Evolutionary conservation across 2,888 invertebrate genomes (phyloP), one percentile per base, ranked within the genome.

Genomic region (Terebella lapidaria): DNA sequence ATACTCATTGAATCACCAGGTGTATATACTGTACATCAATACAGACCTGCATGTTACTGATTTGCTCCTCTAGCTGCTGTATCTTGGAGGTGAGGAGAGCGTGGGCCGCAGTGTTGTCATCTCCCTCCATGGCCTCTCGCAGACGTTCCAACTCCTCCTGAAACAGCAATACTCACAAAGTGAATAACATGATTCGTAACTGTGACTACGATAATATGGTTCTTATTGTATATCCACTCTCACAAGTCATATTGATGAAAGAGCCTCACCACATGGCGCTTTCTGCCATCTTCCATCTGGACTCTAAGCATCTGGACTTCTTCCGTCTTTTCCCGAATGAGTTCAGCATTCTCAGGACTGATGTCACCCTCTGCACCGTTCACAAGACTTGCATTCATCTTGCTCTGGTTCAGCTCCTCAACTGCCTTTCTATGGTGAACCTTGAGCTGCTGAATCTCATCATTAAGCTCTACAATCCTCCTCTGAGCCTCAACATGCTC

Each of bases 1-100:
- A 10, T 35, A 10, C 10, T 15, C 42, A 15, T 10, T 35, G 42
- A 35, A 35, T 49, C 18, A 49, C 5, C 18, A 49, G 20, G 22
- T 10, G 49, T n/a, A 49, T 10, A 35, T 49, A 5, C 22, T 18
- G 42, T 35, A n/a, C 42, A 35, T 35, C 10, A 10, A 35, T 35
- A 35, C 42, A 35, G 42, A 66, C 67, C 65, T 67, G 65, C 62
- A 67, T 59, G 52, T 56, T 56, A 15, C 66, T 60, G n/a, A 67
- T 63, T 54, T 60, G 62, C n/a, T 52, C 27, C 54, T 67, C 60
- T 24, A 67, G 54, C 28, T 61, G 58, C 30, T 56, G 58, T 1
- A 66, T 57, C 5, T 52, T 62, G 57, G 53, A 35, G 56, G 5
- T 56, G 29, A 56, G 56, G 3, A 56, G 24, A 10, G 53, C 52